phyloP scores from a whole-genome alignment of 2,797 vertebrate species.

The Tokudaia tokunoshimensis region DNA sequence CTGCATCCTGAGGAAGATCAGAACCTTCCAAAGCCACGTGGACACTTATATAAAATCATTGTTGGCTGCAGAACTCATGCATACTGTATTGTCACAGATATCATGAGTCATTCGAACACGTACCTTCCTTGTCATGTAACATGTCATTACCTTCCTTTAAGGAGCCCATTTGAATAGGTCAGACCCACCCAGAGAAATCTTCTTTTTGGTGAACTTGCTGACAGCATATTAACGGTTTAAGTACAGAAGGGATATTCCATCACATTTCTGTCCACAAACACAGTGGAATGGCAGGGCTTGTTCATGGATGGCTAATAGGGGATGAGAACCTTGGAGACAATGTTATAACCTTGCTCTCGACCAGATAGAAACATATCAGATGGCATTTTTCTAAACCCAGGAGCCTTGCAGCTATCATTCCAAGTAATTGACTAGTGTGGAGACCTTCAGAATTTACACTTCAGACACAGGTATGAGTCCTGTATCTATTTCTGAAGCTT shows the following conservation, averaged over 20 bases:
- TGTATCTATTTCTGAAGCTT: background rate
- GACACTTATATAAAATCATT: background rate
- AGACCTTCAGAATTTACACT: background rate
- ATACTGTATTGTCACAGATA: background rate
- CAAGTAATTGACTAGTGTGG: background rate
- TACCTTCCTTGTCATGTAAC: too few relatives aligned
- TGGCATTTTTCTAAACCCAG: background rate
- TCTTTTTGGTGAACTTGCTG: background rate
- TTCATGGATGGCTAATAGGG: fast-evolving
- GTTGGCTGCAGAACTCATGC: background rate
- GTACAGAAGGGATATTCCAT: background rate
- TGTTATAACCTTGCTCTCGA: background rate
- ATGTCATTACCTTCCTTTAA: background rate
- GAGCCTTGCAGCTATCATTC: background rate
- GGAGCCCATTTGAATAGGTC: background rate
- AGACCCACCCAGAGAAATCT: background rate
- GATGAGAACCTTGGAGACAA: background rate
- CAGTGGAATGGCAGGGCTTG: background rate
- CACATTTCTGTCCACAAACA: background rate
- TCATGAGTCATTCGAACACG: background rate
- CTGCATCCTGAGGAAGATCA: background rate
- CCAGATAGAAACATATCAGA: background rate
- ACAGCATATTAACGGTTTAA: background rate
- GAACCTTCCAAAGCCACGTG: background rate
- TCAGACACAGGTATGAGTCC: background rate